Evolutionary conservation across 2,797 vertebrate species (phyloP).

Genomic region (Fundulus diaphanus): DNA sequence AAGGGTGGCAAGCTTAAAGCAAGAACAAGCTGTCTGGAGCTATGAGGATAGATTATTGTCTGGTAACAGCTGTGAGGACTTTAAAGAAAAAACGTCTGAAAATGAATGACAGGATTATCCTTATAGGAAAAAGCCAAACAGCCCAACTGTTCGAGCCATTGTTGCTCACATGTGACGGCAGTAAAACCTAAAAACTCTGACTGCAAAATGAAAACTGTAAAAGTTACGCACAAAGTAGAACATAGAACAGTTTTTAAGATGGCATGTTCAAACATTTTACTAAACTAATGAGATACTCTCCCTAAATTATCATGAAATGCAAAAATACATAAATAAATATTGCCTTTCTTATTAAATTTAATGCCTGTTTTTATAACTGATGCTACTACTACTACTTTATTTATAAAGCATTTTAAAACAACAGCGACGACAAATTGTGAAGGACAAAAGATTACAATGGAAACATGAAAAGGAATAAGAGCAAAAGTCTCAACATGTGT

Average conservation of each 20-base stretch:
- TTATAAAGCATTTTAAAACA: too few species aligned
- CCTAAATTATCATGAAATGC: too few species aligned
- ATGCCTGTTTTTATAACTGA: neutral
- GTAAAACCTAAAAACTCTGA: constrained; percentile 11
- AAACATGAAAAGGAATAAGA: too few species aligned
- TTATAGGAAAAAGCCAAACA: constrained; percentile 16
- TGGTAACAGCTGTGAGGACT: constrained; percentile 1
- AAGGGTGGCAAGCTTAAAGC: neutral
- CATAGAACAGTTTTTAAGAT: neutral
- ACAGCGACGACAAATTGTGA: too few species aligned
- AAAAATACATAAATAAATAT: neutral
- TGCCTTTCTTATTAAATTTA: neutral
- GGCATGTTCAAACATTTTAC: neutral
- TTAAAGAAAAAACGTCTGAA: constrained; percentile 17
- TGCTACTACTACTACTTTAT: neutral
- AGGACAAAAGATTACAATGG: too few species aligned
- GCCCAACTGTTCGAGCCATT: constrained; percentile 18
- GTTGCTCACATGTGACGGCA: constrained; percentile 18
- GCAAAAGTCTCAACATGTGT: too few species aligned
- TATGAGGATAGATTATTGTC: constrained; percentile 5
- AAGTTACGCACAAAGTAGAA: neutral
- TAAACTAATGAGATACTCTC: neutral
- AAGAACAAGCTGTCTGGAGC: constrained; percentile 10
- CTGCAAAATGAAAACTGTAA: neutral
- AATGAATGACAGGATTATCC: constrained; percentile 9